phyloP scores from a whole-genome alignment of 2,113 vertebrate species.

The Cebidichthys violaceus region DNA sequence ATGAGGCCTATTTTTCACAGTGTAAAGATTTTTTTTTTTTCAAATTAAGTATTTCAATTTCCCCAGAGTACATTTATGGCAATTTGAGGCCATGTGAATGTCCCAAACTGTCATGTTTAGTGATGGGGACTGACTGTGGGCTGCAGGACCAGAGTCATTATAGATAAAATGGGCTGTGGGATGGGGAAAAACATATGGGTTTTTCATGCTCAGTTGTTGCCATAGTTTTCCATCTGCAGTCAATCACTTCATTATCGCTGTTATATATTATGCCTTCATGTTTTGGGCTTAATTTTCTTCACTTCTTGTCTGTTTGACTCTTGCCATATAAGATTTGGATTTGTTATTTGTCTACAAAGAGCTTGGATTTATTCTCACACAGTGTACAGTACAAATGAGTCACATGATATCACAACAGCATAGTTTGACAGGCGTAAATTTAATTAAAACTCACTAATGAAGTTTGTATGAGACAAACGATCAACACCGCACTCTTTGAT shows the following conservation, averaged over 20 bases:
- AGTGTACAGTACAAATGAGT: neutral
- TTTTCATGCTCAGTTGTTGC: neutral
- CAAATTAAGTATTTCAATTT: slow-evolving; percentile 13
- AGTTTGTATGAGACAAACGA: neutral
- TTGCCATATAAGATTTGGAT: neutral
- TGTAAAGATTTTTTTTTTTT: neutral
- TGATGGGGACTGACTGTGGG: slow-evolving; percentile 9
- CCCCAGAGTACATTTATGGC: slow-evolving; percentile 1
- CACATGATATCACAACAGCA: neutral
- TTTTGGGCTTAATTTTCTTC: slow-evolving; percentile 5
- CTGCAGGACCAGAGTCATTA: slow-evolving; percentile 21
- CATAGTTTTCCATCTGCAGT: slow-evolving; percentile 8
- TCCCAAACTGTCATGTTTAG: slow-evolving; percentile 17
- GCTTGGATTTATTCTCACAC: neutral
- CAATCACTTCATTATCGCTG: neutral
- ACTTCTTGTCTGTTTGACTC: neutral
- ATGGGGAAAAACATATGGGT: neutral
- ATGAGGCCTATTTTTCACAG: neutral
- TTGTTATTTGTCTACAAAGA: neutral
- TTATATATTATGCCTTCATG: neutral
- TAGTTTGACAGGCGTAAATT: neutral
- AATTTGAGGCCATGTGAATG: slow-evolving; percentile 3
- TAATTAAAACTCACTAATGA: slow-evolving; percentile 7
- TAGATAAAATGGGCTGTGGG: neutral
- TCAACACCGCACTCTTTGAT: neutral